Evolutionary conservation across 2,113 vertebrate genomes (phyloP).

Genomic region (Hyla sarda): DNA sequence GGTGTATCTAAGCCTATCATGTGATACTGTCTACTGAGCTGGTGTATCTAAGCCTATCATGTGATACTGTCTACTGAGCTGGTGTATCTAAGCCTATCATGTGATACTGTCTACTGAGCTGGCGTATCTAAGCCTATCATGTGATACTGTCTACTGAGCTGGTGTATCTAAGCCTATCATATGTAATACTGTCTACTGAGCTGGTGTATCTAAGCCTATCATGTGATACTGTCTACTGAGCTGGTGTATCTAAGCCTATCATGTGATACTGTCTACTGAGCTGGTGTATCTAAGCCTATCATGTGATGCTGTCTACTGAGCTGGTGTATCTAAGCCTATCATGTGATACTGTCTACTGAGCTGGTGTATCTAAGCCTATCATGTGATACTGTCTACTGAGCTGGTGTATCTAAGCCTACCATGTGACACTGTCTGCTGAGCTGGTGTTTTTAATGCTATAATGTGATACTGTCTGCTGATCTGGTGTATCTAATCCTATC

Average conservation of each 20-base stretch:
- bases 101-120: background rate
- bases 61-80: too few species aligned
- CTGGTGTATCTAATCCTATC: background rate
- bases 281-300: background rate
- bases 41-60: too few species aligned
- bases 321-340: background rate
- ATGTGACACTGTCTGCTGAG: too few species aligned
- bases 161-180: background rate
- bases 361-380: background rate
- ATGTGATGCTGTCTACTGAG: background rate
- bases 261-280: background rate
- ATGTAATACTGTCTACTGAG: background rate
- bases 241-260: background rate
- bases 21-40: background rate
- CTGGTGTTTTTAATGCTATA: too few species aligned
- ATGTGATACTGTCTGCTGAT: background rate
- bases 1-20: background rate
- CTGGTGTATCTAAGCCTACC: too few species aligned
- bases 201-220: background rate
- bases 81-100: background rate
- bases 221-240: too few species aligned
- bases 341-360: too few species aligned
- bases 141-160: background rate
- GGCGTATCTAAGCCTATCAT: background rate
- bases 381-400: too few species aligned